Evolutionary conservation across 2,888 invertebrate genomes (phyloP).

Genomic region (Liodrosophila aerea): DNA sequence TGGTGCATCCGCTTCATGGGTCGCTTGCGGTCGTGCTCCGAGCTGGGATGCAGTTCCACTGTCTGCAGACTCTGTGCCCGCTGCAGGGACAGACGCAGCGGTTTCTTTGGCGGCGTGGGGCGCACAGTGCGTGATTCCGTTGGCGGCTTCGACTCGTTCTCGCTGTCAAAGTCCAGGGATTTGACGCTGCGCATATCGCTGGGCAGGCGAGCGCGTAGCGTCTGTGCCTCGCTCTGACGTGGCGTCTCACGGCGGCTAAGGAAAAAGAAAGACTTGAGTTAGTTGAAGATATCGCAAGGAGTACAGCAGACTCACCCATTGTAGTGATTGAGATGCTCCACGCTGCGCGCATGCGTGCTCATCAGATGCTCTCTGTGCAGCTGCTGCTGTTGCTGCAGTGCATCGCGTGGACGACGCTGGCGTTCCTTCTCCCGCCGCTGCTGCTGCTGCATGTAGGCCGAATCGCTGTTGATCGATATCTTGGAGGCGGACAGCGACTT

Average conservation of each 20-base stretch:
- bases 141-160: conserved; percentile 83
- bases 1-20: conserved; percentile 81
- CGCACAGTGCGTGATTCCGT: conserved; percentile 83
- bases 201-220: conserved; percentile 65
- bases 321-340: conserved; percentile 81
- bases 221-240: conserved; percentile 64
- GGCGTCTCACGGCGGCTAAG: conserved; percentile 62
- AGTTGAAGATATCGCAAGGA: neutral
- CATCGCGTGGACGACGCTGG: conserved; percentile 52
- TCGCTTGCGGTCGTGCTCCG: conserved; percentile 80
- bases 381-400: conserved; percentile 66
- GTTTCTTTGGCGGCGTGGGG: conserved; percentile 93
- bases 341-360: conserved; percentile 80
- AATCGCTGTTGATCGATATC: conserved; percentile 82
- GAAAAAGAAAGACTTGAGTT: no score
- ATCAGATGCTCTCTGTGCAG: conserved; percentile 66
- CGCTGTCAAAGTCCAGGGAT: conserved; percentile 91
- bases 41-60: conserved; percentile 82
- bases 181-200: conserved; percentile 85
- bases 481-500: conserved; percentile 81
- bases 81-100: conserved; percentile 90
- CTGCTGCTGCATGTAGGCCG: conserved; percentile 72
- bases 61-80: conserved; percentile 92
- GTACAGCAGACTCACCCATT: conserved; percentile 65
- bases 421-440: conserved; percentile 74